phyloP scores from a whole-genome alignment of 2,797 vertebrate species.

The Tragelaphus eurycerus region DNA sequence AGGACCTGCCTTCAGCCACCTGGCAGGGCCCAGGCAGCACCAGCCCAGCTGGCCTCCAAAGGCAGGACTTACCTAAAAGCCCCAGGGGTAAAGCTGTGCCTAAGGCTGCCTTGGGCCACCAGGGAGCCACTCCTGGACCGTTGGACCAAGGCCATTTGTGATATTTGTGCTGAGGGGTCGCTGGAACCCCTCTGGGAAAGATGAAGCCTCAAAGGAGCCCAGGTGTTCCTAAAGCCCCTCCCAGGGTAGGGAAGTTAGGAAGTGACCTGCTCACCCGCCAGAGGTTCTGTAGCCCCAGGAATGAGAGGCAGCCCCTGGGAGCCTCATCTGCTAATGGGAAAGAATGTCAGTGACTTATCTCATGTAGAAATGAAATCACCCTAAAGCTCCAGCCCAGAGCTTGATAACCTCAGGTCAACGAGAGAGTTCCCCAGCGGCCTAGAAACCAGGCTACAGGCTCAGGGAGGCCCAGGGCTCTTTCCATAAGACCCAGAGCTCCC shows the following conservation, averaged over 20 bases:
- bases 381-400: background rate
- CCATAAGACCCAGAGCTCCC: background rate
- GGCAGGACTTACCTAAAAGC: too few species aligned
- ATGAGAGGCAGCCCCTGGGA: background rate
- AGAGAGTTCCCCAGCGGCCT: background rate
- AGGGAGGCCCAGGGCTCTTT: background rate
- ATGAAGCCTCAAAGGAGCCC: background rate
- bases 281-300: background rate
- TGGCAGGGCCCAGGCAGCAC: background rate
- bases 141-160: accelerated
- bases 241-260: background rate
- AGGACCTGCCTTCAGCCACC: background rate
- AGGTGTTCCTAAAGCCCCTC: background rate
- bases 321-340: background rate
- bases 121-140: background rate
- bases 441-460: background rate
- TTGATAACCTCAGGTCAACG: too few species aligned
- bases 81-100: background rate
- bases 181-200: background rate
- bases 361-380: background rate
- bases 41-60: background rate
- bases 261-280: background rate
- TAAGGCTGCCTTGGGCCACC: background rate
- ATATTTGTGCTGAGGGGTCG: background rate
- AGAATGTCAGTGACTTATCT: background rate